Evolutionary conservation across 2,113 vertebrate genomes (phyloP).

Genomic region (Camarhynchus parvulus): DNA sequence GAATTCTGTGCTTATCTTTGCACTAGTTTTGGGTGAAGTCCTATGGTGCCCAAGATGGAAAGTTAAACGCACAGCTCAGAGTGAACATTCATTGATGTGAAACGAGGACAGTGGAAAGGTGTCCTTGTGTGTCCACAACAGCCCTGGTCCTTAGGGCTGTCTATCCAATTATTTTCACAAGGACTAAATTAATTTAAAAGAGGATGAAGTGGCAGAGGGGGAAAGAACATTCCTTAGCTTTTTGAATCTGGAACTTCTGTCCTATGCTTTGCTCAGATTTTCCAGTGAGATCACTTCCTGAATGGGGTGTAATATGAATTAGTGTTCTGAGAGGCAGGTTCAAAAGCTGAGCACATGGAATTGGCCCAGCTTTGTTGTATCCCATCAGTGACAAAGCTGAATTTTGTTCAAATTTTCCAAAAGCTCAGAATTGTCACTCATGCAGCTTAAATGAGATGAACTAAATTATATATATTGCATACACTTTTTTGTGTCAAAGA

Average conservation of each 20-base stretch:
- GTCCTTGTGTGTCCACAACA: neutral
- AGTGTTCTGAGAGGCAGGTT: slow-evolving; percentile 29
- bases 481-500: neutral
- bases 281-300: slow-evolving; percentile 63
- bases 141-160: neutral
- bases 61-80: neutral
- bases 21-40: neutral
- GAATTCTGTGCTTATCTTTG: neutral
- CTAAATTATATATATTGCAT: neutral
- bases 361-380: neutral
- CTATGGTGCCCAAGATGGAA: neutral
- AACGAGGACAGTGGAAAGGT: neutral
- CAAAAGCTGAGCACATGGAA: neutral
- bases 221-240: slow-evolving; percentile 31
- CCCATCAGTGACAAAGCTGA: neutral
- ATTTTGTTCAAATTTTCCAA: neutral
- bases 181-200: neutral
- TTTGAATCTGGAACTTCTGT: slow-evolving; percentile 36
- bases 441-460: neutral
- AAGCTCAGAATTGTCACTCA: neutral
- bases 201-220: rapidly evolving
- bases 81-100: rapidly evolving
- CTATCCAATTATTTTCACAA: neutral
- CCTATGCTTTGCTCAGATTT: slow-evolving; percentile 46
- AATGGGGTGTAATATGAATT: neutral